Base-by-base conservation (phyloP, 2,797 vertebrate genomes). In the Morelia viridis region DNA sequence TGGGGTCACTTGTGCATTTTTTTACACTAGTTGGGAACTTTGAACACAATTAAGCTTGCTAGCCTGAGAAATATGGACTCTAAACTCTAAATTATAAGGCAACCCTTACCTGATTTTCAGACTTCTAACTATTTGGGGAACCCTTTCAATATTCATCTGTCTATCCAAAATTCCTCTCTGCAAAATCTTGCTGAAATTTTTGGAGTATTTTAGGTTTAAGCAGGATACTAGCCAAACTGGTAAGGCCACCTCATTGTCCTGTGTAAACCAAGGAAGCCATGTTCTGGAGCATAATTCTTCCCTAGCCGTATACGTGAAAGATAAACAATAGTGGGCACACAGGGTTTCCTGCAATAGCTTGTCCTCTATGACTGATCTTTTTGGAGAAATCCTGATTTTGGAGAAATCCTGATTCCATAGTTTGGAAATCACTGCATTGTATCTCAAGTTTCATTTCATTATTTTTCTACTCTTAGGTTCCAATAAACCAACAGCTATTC, bases 401-500 rank as follows among this genome's bases (percentile, higher is more conserved):
- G 17, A 76, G 35, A 41, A 80, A 41, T 76, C 35, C 71, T 46
- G 35, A 76, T 24, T 31, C 15, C 57, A 85, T 92, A 22, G 41
- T 86, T 92, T 41, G 57, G 53, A 53, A 76, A 65, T 6, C 11
- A 17, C 53, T 86, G n/a, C 22, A 86, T 65, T 41, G 5, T 61
- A 35, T 28, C 28, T 65, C 41, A 57, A 28, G 58, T 35, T 87
- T 87, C 65, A 89, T 87, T 90, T 90, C 31, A 71, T 85, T 56
- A 56, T 92, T 56, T 76, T 62, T 87, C 88, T 76, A 76, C 57
- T 61, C 9, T 41, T 31, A 76, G 17, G 46, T 86, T 87, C 56
- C 41, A 86, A 92, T 46, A 92, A 93, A 13, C 10, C 89, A 76
- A 76, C 71, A 61, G 35, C 85, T 26, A 62, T 58, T 68, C 61